A percentile compares a stretch with the other conserved stretches of the same genome.
These are phyloP conservation scores for Petrolisthes manimaculis DNA, from an alignment of 2,888 invertebrate species.

Conservation along the genomic window DNA sequence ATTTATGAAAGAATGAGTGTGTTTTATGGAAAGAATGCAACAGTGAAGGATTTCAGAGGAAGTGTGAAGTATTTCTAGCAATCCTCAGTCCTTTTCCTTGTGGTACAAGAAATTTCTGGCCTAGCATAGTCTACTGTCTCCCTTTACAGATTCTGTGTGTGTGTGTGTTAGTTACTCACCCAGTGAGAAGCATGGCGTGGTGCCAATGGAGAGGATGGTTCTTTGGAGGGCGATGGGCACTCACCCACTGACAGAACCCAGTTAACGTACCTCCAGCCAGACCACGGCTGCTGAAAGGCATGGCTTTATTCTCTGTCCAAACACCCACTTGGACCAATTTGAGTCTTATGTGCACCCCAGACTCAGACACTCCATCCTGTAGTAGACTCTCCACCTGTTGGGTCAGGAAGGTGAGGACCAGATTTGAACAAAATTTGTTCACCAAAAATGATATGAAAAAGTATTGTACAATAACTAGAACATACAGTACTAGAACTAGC, in stretches of 20 bases:
- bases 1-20: no score
- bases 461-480: background rate
- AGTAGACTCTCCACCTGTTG: constrained; percentile 37
- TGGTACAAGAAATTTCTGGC: no score
- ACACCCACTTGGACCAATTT: constrained; percentile 40
- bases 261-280: constrained; percentile 21
- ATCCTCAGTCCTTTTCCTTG: no score
- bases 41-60: no score
- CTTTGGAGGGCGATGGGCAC: constrained; percentile 2
- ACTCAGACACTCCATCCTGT: background rate
- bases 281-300: constrained; percentile 20
- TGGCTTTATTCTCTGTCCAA: constrained; percentile 31
- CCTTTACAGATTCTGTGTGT: no score
- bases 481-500: background rate
- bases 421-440: background rate
- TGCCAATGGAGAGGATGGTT: constrained; percentile 34
- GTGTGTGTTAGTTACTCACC: constrained; percentile 31
- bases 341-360: background rate
- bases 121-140: no score
- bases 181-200: constrained; percentile 45
- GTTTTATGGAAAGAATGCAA: no score
- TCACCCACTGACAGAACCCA: constrained; percentile 42
- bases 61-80: no score
- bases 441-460: background rate
- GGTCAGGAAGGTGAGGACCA: background rate